Base-by-base conservation (phyloP, 1,140 invertebrate genomes). In the Cryptotermes secundus region DNA sequence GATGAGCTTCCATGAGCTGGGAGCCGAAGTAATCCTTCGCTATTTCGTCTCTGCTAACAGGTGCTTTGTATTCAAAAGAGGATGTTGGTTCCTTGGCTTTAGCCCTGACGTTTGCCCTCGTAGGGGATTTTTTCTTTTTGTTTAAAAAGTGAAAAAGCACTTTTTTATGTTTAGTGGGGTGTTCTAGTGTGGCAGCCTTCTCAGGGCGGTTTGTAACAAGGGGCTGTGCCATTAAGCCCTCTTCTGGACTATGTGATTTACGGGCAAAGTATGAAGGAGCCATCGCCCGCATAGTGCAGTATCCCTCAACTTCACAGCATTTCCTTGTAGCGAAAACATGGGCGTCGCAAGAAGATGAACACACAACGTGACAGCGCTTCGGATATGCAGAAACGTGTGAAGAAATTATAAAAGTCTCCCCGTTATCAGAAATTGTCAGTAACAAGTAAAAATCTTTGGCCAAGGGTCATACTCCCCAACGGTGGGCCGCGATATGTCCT, bases 111-210 rank as follows among this genome's bases (percentile, higher is more conserved):
- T 34, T 22, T 26, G 0, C 79, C 35, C 79, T 80, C 79, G 10
- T 80, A 16, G 34, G 4, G 34, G 22, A 14, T 19, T 24, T 80
- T 81, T n/a, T n/a, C n/a, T n/a, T n/a, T 81, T 81, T 81, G 80
- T 81, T 81, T 81, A 72, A 36, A 79, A 84, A 84, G 42, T 84
- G 83, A 84, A 84, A 84, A 80, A 84, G 83, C 83, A 84, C 83
- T 84, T 84, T 84, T 84, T 84, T 65, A 84, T 79, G 83, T 72
- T 84, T 83, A 72, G 45, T 49, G 45, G 45, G 45, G 45, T 49
- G 16, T 49, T 49, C 45, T 49, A 19, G 14, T 72, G 59, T 14
- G 34, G 24, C 42, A 34, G 80, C 42, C 38, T 38, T 12, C 38
- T 38, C 38, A 6, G 38, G 38, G 4, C 16, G 19, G 10, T 22